Evolutionary conservation across 37 sponge, comb jelly and placozoan species (phyloP), one percentile per base, ranked within the genome.

Genomic region (Beroe forskalii): DNA sequence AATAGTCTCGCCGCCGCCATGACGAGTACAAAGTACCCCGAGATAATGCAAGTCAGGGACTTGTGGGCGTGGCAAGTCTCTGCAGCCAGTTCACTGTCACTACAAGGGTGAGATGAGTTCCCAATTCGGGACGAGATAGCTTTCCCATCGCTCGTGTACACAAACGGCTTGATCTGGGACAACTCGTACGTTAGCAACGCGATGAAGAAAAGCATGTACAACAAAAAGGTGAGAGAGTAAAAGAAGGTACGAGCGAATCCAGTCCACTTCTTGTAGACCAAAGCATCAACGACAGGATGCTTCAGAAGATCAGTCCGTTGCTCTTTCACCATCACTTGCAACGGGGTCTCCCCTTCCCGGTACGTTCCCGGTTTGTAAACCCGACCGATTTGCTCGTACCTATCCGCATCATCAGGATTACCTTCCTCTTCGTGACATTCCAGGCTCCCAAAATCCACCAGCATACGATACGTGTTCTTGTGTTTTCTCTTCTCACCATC

Each of bases 221-320:
- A 69, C 17, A 69, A 37, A 17, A 69, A 35, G 36, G 38, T 69
- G 72, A 35, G 19, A 33, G 90, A 32, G 67, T 89, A 89, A 83
- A 39, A 92, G 62, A 89, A 67, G 27, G 0, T 31, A 0, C 48
- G 27, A 24, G 89, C 92, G 41, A 67, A 92, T 8, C 30, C 6
- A 4, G 35, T 67, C 92, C 92, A 92, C 92, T 92, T 92, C 31
- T 67, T 41, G 44, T 80, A 43, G 72, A 92, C 62, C 63, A 92
- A 44, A 27, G 90, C 67, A 8, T 42, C 42, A 3, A 92, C 90
- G 12, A 92, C 41, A 22, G 55, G 89, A 44, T 92, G 92, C 23
- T 62, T 86, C 1, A 92, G 61, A 2, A 92, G 89, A 12, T 48
- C 55, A 2, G 9, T 9, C 8, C 38, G 35, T 19, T 63, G 44